phyloP scores from a whole-genome alignment of 2,888 invertebrate genomes.

The Hedychridium roseum region DNA sequence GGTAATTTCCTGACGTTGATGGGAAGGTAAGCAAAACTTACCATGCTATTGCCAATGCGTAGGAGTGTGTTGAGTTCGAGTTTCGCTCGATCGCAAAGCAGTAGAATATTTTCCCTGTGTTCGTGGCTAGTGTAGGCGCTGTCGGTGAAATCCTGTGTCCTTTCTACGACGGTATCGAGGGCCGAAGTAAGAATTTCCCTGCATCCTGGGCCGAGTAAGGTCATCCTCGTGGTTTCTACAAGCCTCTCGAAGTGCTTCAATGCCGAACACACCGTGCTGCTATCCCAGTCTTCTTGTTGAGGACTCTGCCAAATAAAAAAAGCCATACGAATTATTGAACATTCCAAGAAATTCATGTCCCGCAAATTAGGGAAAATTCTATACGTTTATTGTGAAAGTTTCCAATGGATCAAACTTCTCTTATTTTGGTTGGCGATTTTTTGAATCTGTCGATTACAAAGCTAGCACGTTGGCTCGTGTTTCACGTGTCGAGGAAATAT shows the following conservation, averaged over 20 bases:
- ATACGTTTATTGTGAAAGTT: too few relatives aligned
- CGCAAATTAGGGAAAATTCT: too few relatives aligned
- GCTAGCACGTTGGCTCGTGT: too few relatives aligned
- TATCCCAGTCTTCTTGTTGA: slow-evolving; percentile 72
- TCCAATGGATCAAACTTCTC: too few relatives aligned
- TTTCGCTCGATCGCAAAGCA: slow-evolving; percentile 87
- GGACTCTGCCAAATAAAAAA: too few relatives aligned
- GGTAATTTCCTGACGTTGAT: too few relatives aligned
- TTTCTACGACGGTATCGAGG: slow-evolving; percentile 90
- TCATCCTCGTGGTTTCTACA: slow-evolving; percentile 86
- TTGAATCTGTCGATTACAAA: too few relatives aligned
- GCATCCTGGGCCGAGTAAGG: slow-evolving; percentile 71
- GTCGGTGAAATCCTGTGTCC: slow-evolving; percentile 98
- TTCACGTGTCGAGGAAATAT: too few relatives aligned
- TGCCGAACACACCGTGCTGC: slow-evolving; percentile 81
- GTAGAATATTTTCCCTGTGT: slow-evolving; percentile 93
- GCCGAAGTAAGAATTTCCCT: slow-evolving; percentile 86
- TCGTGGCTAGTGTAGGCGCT: slow-evolving; percentile 98
- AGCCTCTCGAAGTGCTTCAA: slow-evolving; percentile 86
- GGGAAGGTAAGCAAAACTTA: too few relatives aligned
- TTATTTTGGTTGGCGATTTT: too few relatives aligned
- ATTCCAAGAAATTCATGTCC: too few relatives aligned
- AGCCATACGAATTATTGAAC: too few relatives aligned
- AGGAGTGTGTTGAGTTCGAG: slow-evolving; percentile 91
- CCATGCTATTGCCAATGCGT: slow-evolving; percentile 84